Conservation (phyloP, 2,113 vertebrate species). For the Mormyrus lacerda region DNA sequence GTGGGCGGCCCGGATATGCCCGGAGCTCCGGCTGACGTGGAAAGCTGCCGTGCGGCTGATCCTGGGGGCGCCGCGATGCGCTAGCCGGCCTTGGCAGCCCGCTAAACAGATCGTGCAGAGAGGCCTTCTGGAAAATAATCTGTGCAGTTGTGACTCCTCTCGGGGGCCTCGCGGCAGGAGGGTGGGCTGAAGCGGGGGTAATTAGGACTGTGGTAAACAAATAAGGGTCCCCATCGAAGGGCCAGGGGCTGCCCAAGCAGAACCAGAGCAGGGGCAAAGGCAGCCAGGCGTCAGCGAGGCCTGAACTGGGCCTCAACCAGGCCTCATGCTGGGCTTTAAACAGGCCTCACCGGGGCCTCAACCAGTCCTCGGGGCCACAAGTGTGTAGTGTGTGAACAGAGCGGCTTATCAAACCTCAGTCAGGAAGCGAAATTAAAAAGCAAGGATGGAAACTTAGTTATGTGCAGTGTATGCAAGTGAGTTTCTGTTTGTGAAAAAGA, state of each 20-base stretch:
- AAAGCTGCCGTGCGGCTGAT: neutral
- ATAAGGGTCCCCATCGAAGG: conserved; percentile 29
- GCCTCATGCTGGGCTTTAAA: too few relatives aligned
- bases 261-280: neutral
- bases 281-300: neutral
- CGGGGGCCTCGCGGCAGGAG: conserved; percentile 29
- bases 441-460: neutral
- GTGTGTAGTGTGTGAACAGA: neutral
- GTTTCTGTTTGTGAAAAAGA: neutral
- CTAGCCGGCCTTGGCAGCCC: conserved; percentile 14
- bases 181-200: conserved; percentile 32
- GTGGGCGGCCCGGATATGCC: neutral
- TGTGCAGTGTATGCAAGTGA: neutral
- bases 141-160: conserved; percentile 21
- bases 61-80: neutral
- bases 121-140: conserved; percentile 28
- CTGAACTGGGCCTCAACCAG: neutral
- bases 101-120: conserved; percentile 21
- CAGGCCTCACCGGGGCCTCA: neutral
- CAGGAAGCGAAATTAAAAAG: neutral
- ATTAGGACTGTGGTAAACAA: conserved; percentile 33
- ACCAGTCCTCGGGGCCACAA: neutral
- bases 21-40: neutral
- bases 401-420: neutral
- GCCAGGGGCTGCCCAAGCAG: neutral